These are phyloP conservation scores for Phaedon cochleariae DNA, from an alignment of 2,888 invertebrate species.

Conservation along the genomic window DNA sequence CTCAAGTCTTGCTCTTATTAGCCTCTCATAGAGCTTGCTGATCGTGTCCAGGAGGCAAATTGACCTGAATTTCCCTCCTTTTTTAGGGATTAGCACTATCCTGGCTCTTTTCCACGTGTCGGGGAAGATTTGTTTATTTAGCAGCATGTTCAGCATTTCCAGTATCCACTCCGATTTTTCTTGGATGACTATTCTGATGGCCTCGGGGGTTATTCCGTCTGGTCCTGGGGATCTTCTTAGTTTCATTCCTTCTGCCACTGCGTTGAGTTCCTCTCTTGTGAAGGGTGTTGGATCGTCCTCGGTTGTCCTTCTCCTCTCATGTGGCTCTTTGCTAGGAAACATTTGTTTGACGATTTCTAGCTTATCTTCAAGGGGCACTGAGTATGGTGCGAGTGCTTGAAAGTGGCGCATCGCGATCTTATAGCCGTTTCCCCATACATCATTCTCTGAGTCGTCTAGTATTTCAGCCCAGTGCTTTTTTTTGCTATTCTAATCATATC, in stretches of 20 bases:
- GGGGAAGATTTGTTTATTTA: conserved; percentile 19
- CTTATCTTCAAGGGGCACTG: too few species aligned
- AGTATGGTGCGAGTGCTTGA: too few species aligned
- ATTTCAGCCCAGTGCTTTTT: background rate
- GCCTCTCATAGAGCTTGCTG: conserved; percentile 27
- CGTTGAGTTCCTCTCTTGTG: conserved; percentile 3
- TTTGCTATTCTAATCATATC: background rate
- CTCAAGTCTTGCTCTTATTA: conserved; percentile 14
- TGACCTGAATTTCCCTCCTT: background rate
- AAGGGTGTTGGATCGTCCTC: background rate
- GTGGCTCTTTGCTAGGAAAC: background rate
- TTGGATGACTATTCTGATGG: background rate
- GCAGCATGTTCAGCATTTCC: background rate
- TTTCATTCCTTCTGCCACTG: background rate
- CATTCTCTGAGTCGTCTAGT: conserved; percentile 1
- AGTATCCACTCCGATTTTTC: background rate
- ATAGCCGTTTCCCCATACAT: conserved; percentile 1
- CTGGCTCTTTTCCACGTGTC: conserved; percentile 24
- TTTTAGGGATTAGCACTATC: conserved; percentile 27
- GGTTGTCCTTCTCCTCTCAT: background rate
- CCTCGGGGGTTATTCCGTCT: conserved; percentile 9
- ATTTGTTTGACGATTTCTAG: background rate
- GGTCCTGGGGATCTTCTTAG: conserved; percentile 8
- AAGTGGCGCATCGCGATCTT: background rate
- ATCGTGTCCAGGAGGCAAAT: conserved; percentile 9